These are phyloP conservation scores for Betta splendens DNA, from an alignment of 2,797 vertebrate species.

Conservation along the genomic window DNA sequence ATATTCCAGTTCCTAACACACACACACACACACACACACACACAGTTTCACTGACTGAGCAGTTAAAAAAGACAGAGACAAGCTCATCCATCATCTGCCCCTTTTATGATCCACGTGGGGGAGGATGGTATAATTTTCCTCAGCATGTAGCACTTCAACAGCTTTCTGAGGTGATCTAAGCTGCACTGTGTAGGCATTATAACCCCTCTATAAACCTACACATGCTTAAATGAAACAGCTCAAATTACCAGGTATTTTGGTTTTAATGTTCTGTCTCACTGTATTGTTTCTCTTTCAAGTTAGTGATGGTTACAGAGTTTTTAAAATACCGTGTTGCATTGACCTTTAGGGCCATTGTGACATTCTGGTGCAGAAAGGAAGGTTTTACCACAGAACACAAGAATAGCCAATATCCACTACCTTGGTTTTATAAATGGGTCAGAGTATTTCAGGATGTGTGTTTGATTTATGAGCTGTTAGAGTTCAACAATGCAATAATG, in stretches of 20 bases:
- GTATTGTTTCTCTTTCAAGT: constrained; percentile 14
- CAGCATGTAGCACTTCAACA: constrained; percentile 19
- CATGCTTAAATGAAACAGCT: constrained; percentile 13
- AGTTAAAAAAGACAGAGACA: constrained; percentile 47
- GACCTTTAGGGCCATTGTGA: constrained; percentile 45
- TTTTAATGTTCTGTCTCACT: constrained; percentile 10
- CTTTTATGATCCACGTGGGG: constrained; percentile 4
- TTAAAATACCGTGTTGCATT: constrained; percentile 25
- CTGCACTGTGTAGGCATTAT: constrained; percentile 14
- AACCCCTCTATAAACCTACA: constrained; percentile 28
- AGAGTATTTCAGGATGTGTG: constrained; percentile 22
- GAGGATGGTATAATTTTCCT: constrained; percentile 18
- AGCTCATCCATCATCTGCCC: constrained; percentile 34
- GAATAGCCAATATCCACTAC: neutral
- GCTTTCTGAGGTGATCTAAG: constrained; percentile 8
- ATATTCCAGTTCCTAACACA: constrained; percentile 6
- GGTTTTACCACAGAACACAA: constrained; percentile 12
- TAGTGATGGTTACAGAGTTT: constrained; percentile 9
- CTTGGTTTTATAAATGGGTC: neutral
- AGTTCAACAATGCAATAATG: neutral
- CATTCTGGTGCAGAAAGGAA: constrained; percentile 57
- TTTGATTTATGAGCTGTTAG: constrained; percentile 25
- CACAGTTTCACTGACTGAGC: constrained; percentile 14
- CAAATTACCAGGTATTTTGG: constrained; percentile 11
- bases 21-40: constrained; percentile 1